Base-by-base conservation (phyloP, 2,888 invertebrate species). In the Acanthosepion lycidas region DNA sequence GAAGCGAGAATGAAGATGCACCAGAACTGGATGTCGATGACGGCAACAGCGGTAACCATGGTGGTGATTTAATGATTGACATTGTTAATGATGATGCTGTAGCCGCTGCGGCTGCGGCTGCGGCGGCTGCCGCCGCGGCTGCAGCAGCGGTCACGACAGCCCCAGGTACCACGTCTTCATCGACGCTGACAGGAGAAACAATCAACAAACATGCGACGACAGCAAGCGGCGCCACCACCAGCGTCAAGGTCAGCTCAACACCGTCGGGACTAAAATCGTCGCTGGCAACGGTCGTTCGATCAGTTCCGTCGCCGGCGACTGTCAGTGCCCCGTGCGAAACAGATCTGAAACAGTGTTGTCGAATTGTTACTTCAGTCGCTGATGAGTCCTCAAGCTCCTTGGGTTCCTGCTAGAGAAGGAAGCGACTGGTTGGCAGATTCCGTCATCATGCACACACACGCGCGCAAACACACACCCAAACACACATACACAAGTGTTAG, bases 41-140 rank as follows among this genome's bases (percentile, higher is more conserved):
- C 92, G 42, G 91, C 15, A 94, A n/a, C 42, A 91, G 91, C 94
- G 93, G 51, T 59, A 53, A 91, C 28, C 92, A 94, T n/a, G 64
- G 51, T 12, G 33, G 26, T 18, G 92, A 26, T 23, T 92, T 42
- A 53, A 91, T 94, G 42, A 92, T 93, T 78, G 94, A 78, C 51
- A 91, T 51, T 18, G 93, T 51, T 15, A 93, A 48, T 26, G 94
- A 64, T 64, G 93, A 59, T 51, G 51, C 20, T 28, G 92, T 92
- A 18, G 48, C 92, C 6, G 92, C 92, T 0, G 92, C 92, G 26
- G 51, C 92, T 6, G 92, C 48, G 26, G 51, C 28, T 0, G 92
- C 92, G 6, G n/a, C n/a, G n/a, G n/a, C n/a, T n/a, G 92, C 49
- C 6, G 92, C 92, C 9, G 92, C 49, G 28, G 92, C 51, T 5